Evolutionary conservation across 37 sponge, comb jelly and placozoan genomes (phyloP), one percentile per base, ranked within the genome.

Genomic region (Ephydatia muelleri): DNA sequence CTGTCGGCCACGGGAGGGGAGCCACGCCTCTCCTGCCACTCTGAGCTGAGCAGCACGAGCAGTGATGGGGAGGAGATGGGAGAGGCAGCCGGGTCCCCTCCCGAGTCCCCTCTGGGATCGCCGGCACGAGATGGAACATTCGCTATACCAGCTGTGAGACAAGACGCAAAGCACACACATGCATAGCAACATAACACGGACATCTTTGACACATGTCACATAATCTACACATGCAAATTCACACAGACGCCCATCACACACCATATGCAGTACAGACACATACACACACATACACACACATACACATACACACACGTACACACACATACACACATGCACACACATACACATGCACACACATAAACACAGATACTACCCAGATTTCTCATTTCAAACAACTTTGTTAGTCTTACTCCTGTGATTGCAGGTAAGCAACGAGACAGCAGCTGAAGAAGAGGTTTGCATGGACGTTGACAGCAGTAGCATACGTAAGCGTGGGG

Each of bases 31-130:
- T 84, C 87, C 12, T 81, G 83, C 72, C 85, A 83, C 77, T 82
- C 80, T 67, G 89, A 88, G 43, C 72, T 88, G 84, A 82, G 82
- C n/a, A 67, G 80, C 32, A 82, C 88, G 67, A 88, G 73, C 57
- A 57, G 57, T 57, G 57, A 57, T 78, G 83, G 39, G 38, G 76
- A 84, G 77, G 38, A 38, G 75, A 67, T 57, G 36, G n/a, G 23
- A 39, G 40, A 5, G 37, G 80, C 2, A 31, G 29, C 48, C 32
- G 27, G 34, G 57, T 32, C 48, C 27, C 33, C 48, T 23, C 48
- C 48, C n/a, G 30, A 40, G 33, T 73, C 83, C 36, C 73, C 32
- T 49, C 28, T 65, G 39, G 85, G 69, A 11, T 38, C 85, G 25
- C 67, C 84, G 39, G 33, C 49, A 14, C 67, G 47, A 78, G 29